Percentiles rank a stretch among this genome's conserved stretches.
Conservation (phyloP, 2,113 vertebrate genomes). For the Pimephales promelas region DNA sequence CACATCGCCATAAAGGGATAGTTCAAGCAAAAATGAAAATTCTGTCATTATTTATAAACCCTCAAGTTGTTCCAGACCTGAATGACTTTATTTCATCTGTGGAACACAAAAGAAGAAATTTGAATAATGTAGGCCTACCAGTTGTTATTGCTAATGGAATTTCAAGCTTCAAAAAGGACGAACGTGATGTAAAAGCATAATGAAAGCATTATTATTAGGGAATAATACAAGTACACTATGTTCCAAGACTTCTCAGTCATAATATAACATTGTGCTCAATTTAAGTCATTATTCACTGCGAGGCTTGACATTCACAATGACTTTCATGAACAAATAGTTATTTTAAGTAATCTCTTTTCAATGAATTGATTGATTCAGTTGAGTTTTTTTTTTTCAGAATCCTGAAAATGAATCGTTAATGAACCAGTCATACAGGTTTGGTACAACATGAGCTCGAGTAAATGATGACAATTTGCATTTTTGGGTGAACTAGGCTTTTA, state of each 20-base stretch:
- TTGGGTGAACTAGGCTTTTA: conserved; percentile 12
- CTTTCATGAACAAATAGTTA: not conserved
- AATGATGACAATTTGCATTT: not conserved
- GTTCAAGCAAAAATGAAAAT: not conserved
- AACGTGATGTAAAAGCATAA: not conserved
- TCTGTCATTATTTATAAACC: not conserved
- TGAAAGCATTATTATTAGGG: not conserved
- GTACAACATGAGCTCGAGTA: not conserved
- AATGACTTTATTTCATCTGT: not conserved
- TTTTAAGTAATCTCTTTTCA: not conserved
- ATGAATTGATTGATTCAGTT: not conserved
- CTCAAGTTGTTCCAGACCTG: not conserved
- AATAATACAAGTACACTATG: not conserved
- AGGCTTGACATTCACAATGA: not conserved
- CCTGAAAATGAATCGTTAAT: no score
- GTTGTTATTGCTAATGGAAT: not conserved
- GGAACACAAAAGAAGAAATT: not conserved
- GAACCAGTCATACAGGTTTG: not conserved
- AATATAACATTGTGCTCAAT: not conserved
- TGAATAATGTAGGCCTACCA: not conserved
- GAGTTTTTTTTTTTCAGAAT: no score
- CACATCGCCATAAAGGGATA: conserved; percentile 19
- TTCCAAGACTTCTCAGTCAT: not conserved
- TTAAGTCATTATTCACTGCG: not conserved
- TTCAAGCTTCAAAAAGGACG: not conserved